A percentile compares a stretch with the other conserved stretches of the same genome.
Evolutionary conservation across 2,113 vertebrate species (phyloP).

Genomic region (Erythrocercus mccallii): DNA sequence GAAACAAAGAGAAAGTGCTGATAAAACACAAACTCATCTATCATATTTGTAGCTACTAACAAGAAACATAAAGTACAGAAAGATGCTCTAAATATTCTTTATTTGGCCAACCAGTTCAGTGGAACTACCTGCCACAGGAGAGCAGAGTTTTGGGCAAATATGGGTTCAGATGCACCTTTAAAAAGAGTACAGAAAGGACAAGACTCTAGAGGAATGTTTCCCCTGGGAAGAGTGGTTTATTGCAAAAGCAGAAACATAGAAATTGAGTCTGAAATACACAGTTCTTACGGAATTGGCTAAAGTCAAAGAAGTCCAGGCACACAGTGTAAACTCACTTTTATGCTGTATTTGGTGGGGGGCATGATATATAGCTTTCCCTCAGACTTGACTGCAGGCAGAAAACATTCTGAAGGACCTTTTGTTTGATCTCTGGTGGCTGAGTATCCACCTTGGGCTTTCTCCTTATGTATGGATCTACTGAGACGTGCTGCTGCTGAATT

Average conservation of each 20-base stretch:
- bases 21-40: neutral
- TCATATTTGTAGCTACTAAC: conserved; percentile 2
- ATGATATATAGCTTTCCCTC: neutral
- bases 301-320: neutral
- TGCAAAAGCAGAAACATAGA: neutral
- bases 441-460: neutral
- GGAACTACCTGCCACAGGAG: neutral
- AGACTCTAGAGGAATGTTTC: neutral
- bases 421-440: neutral
- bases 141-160: neutral
- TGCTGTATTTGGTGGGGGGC: neutral
- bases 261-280: neutral
- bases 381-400: neutral
- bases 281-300: neutral
- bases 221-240: neutral
- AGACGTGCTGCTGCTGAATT: neutral
- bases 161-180: neutral
- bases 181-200: neutral
- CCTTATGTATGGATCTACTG: neutral
- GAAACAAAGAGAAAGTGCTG: neutral
- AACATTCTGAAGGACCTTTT: neutral
- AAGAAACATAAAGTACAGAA: neutral
- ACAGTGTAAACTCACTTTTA: neutral
- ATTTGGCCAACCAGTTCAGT: neutral
- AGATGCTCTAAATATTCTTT: neutral